phyloP scores from a whole-genome alignment of 2,113 vertebrate genomes.

The Leptodactylus fuscus region DNA sequence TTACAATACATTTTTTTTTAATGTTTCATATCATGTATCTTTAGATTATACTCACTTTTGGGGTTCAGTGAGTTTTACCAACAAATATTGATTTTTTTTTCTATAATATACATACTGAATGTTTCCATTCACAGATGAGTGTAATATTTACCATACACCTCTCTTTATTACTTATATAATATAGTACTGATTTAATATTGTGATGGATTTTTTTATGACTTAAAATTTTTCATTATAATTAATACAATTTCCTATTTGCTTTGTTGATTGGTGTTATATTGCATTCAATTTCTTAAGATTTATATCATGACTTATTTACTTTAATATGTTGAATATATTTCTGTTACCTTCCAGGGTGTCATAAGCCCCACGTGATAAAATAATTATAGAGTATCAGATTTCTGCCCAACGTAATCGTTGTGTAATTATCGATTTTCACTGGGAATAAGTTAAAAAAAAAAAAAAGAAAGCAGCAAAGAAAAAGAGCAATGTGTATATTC shows the following conservation, averaged over 20 bases:
- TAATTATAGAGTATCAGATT: conserved; percentile 32
- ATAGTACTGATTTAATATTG: background rate
- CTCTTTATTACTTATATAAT: background rate
- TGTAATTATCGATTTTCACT: conserved; percentile 27
- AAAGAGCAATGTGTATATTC: background rate
- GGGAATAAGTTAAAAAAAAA: conserved; percentile 18
- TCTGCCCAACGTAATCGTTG: conserved; percentile 13
- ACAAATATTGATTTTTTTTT: background rate
- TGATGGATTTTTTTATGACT: too few species aligned
- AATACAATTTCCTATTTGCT: background rate
- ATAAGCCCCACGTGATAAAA: background rate
- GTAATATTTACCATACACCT: background rate
- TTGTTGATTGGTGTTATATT: background rate
- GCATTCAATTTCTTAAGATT: background rate
- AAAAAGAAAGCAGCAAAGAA: background rate
- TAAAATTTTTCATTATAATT: background rate
- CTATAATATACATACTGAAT: background rate
- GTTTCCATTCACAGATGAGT: background rate
- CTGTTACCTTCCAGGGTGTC: background rate
- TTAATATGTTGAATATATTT: background rate
- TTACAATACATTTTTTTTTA: background rate
- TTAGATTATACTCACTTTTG: background rate
- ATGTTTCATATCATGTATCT: background rate
- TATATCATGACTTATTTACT: background rate
- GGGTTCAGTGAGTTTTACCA: background rate